Conservation (phyloP, 2,113 vertebrate species). For the Calyptomena viridis region DNA sequence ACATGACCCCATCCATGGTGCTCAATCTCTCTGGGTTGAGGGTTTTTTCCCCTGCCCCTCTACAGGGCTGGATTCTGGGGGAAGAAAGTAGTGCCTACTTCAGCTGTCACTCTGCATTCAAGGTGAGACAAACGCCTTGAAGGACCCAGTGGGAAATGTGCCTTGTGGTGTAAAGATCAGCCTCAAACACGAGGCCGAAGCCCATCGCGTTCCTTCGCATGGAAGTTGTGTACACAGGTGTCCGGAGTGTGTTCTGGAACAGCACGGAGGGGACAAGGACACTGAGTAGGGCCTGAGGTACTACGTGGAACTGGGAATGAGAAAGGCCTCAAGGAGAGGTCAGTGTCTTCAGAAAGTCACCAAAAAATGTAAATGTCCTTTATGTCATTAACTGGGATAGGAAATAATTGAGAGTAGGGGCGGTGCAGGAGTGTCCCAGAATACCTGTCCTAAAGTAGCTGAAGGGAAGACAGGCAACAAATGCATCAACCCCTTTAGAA, state of each 20-base stretch:
- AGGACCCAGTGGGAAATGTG: constrained; percentile 95
- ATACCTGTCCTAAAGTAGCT: no score
- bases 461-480: not conserved
- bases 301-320: accelerated
- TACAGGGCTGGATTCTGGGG: no score
- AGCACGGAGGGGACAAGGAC: not conserved
- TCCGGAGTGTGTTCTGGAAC: constrained; percentile 86
- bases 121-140: constrained; percentile 87
- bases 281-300: not conserved
- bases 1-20: accelerated
- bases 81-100: accelerated
- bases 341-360: not conserved
- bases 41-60: accelerated
- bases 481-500: not conserved
- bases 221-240: constrained; percentile 93
- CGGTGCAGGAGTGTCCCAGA: not conserved
- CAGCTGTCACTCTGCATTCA: constrained; percentile 79
- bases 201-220: constrained; percentile 91
- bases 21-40: accelerated
- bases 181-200: constrained; percentile 89
- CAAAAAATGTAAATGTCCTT: not conserved
- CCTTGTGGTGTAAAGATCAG: constrained; percentile 83
- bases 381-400: not conserved
- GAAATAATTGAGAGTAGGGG: not conserved
- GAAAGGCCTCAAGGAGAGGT: not conserved